phyloP scores from a whole-genome alignment of 2,888 invertebrate genomes.

The Stictocephala bisonia region DNA sequence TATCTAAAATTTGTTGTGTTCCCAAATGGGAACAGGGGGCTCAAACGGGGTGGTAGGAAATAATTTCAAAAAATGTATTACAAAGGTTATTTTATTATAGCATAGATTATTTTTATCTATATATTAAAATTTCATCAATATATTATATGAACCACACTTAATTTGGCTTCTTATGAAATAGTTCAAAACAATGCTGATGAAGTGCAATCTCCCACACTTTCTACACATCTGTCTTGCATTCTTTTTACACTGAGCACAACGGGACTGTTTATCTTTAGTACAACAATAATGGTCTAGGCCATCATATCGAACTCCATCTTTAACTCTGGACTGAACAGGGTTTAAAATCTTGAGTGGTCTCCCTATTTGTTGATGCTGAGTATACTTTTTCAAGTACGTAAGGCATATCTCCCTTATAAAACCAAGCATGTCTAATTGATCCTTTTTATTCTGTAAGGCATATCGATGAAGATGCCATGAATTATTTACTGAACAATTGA shows the following conservation, averaged over 20 bases:
- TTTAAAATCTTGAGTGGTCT: no score
- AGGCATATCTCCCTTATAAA: constrained; percentile 16
- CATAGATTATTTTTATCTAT: no score
- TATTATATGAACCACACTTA: no score
- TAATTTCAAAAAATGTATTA: no score
- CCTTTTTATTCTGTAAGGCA: background rate
- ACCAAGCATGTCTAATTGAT: constrained; percentile 1
- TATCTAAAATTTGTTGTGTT: constrained; percentile 18
- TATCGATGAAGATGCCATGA: constrained; percentile 21
- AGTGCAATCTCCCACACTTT: no score
- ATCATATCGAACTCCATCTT: constrained; percentile 11
- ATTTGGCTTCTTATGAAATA: constrained; percentile 6
- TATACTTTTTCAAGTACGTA: constrained; percentile 8
- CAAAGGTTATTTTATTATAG: no score
- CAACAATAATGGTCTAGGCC: background rate
- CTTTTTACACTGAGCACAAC: constrained; percentile 29
- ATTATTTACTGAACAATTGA: constrained; percentile 28
- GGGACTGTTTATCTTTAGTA: constrained; percentile 23
- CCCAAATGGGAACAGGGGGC: constrained; percentile 36
- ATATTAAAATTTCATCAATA: no score
- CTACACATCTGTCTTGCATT: constrained; percentile 16
- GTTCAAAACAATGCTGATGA: constrained; percentile 11
- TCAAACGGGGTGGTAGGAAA: no score
- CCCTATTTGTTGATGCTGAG: background rate
- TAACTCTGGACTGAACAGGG: no score